Base-by-base conservation (phyloP, 2,113 vertebrate genomes). In the Rousettus leschenaultii region DNA sequence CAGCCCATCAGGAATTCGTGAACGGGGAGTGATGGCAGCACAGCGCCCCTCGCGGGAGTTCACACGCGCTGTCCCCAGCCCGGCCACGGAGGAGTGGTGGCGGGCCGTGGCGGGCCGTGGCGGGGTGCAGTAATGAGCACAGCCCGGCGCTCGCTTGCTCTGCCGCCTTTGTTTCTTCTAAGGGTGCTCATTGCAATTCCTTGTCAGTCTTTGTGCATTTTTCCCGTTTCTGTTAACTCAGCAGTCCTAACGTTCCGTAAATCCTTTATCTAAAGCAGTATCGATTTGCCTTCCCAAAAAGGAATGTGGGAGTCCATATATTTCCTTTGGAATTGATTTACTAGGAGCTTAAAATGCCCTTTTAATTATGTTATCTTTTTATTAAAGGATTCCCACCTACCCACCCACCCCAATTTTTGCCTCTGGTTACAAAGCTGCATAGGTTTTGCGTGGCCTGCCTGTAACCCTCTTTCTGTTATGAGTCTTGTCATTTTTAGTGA, bases 311-410 rank as follows among this genome's bases (percentile, higher is more conserved):
- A 63, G 15, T 68, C 7, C 16, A 1, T 89, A 7, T 63, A 73
- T 80, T 79, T 43, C 18, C 63, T 83, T 65, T 73, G 1, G 24
- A 61, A 74, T 61, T 86, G 63, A 82, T 65, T 28, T 83, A 75
- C 14, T 77, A 65, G 38, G 66, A 87, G 73, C 11, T 4, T 84
- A 59, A 24, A 30, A 30, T 86, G 30, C 73, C 22, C 66, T 93
- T 94, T 61, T 78, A 77, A 73, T 43, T 79, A 15, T 78, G 30
- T 91, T 89, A 68, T 92, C 28, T 33, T 96, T 93, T 94, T 73
- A 30, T 66, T 91, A 96, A 78, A 57, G 6, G 51, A 51, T 51
- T 15, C 51, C 43, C 3, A 40, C 6, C 7, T 10, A 11, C 10
- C 5, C 43, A 5, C 43, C 28, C 5, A 5, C 55, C 33, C 33